These are phyloP conservation scores for Apotomis capreana DNA, from an alignment of 2,888 invertebrate species.

Conservation along the genomic window DNA sequence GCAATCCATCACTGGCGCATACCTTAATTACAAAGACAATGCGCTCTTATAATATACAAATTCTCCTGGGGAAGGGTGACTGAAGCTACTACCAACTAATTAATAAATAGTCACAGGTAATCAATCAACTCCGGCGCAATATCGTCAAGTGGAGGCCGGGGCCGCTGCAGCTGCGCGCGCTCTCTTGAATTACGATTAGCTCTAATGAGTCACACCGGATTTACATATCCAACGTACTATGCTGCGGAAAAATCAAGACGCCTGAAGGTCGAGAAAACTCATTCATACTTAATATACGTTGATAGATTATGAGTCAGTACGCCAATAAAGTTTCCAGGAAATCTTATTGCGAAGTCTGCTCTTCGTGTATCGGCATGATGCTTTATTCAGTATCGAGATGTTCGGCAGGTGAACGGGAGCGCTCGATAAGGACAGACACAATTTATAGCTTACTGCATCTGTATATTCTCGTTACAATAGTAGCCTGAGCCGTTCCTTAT, in stretches of 20 bases:
- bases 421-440: constrained; percentile 9
- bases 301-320: constrained; percentile 43
- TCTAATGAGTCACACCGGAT: constrained; percentile 68
- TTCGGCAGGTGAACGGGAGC: constrained; percentile 28
- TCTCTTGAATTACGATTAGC: constrained; percentile 55
- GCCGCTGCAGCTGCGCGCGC: constrained; percentile 48
- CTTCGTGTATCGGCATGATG: constrained; percentile 42
- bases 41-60: not conserved
- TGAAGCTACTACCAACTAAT: constrained; percentile 11
- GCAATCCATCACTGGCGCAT: constrained; percentile 10
- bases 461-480: constrained; percentile 26
- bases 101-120: constrained; percentile 25
- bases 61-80: constrained; percentile 15
- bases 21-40: constrained; percentile 5
- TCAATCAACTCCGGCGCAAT: constrained; percentile 34
- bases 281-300: constrained; percentile 28
- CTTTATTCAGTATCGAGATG: constrained; percentile 29
- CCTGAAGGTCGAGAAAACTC: constrained; percentile 37
- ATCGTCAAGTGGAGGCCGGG: constrained; percentile 41
- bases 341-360: constrained; percentile 47
- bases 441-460: constrained; percentile 23
- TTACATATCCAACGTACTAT: constrained; percentile 53
- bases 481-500: constrained; percentile 42
- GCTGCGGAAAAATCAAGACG: constrained; percentile 31
- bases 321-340: constrained; percentile 59